A percentile compares a stretch with the other conserved stretches of the same genome.
Evolutionary conservation across 2,113 vertebrate species (phyloP).

Genomic region (Festucalex cinctus): DNA sequence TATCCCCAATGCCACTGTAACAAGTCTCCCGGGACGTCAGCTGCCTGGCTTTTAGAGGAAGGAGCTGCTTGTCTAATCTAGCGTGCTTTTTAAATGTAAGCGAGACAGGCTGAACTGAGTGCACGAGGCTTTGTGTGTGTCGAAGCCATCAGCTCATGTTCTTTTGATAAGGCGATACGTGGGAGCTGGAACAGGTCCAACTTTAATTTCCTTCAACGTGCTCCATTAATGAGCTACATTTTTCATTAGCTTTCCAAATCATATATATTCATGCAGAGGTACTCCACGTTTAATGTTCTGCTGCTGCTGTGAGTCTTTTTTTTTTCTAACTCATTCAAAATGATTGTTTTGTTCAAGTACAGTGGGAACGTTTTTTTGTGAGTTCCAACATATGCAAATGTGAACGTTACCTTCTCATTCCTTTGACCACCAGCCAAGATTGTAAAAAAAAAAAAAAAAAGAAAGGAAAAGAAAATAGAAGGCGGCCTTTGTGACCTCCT

Average conservation of each 20-base stretch:
- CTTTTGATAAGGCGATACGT: conserved; percentile 1
- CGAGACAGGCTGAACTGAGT: conserved; percentile 10
- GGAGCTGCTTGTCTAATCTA: conserved; percentile 55
- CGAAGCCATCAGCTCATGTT: conserved; percentile 7
- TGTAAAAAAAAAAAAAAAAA: background rate
- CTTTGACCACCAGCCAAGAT: background rate
- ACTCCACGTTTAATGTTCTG: background rate
- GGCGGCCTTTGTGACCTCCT: background rate
- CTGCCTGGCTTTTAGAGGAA: conserved; percentile 44
- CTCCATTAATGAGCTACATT: background rate
- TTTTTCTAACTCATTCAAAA: background rate
- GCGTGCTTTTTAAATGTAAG: conserved; percentile 20
- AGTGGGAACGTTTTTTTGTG: background rate
- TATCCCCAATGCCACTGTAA: conserved; percentile 57
- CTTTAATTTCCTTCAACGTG: conserved; percentile 5
- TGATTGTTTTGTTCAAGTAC: background rate
- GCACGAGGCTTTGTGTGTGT: conserved; percentile 5
- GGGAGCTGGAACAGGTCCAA: background rate
- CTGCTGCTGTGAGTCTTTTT: background rate
- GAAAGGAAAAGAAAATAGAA: background rate
- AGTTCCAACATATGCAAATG: too few relatives aligned
- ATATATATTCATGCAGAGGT: background rate
- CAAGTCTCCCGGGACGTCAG: conserved; percentile 54
- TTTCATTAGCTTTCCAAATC: background rate
- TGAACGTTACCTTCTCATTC: background rate